These are phyloP conservation scores for Pterocles burchelli DNA, from an alignment of 2,113 vertebrate genomes.

Conservation along the genomic window DNA sequence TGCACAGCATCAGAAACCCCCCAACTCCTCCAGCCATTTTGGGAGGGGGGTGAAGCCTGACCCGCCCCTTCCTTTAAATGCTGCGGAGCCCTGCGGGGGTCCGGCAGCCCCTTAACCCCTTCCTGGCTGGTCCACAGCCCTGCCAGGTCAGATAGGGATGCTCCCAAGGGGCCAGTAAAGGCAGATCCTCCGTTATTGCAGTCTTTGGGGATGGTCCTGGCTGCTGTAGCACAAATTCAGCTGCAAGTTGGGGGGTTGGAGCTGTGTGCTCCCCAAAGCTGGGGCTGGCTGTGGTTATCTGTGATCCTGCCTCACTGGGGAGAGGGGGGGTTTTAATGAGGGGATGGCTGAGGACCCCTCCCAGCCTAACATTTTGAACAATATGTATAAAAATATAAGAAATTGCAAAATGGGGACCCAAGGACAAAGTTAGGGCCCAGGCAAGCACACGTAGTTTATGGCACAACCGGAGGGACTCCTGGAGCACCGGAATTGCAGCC, in stretches of 20 bases:
- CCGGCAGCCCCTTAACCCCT: background rate
- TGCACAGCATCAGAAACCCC: fast-evolving
- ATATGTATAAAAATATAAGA: background rate
- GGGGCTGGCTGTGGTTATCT: background rate
- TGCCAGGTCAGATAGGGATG: background rate
- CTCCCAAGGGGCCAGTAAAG: background rate
- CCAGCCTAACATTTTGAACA: background rate
- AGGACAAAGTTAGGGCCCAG: background rate
- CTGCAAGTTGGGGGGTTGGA: background rate
- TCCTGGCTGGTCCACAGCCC: background rate
- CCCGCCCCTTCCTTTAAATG: background rate
- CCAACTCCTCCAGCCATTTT: fast-evolving
- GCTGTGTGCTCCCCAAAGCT: background rate
- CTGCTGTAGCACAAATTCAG: background rate
- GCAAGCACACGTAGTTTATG: background rate
- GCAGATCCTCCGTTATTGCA: background rate
- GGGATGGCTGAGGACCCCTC: background rate
- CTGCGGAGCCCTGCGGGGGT: background rate
- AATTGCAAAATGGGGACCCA: fast-evolving
- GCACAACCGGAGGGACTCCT: no score
- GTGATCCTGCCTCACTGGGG: background rate
- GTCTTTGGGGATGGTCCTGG: background rate
- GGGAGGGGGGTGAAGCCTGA: fast-evolving
- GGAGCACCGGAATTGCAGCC: background rate
- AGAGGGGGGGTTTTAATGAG: background rate